phyloP scores from a whole-genome alignment of 92 coral and sea anemone species.

The Heliopora coerulea region DNA sequence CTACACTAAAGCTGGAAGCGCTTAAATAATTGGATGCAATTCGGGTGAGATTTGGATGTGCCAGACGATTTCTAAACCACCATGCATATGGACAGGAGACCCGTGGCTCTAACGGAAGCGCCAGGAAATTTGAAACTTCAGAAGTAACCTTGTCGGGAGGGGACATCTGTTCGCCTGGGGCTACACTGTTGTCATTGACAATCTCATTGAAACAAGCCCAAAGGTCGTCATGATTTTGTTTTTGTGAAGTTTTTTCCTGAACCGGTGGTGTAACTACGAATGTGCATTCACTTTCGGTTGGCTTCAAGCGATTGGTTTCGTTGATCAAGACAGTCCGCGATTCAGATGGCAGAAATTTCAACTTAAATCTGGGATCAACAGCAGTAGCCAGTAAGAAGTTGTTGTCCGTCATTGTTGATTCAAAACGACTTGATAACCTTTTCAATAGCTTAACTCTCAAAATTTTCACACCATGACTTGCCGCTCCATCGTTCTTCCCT shows the following conservation, averaged over 20 bases:
- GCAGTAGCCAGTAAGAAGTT: no score
- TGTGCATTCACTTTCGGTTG: background rate
- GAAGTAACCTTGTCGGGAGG: background rate
- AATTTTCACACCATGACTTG: no score
- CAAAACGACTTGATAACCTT: no score
- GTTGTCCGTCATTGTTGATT: no score
- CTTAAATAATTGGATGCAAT: slow-evolving; percentile 13
- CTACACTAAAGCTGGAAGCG: slow-evolving; percentile 5
- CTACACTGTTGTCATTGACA: background rate
- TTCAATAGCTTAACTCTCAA: no score
- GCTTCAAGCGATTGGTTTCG: slow-evolving; percentile 7
- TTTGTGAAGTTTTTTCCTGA: background rate
- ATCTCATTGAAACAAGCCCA: slow-evolving; percentile 12
- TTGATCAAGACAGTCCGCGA: background rate
- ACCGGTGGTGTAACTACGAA: no score
- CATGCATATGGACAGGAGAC: slow-evolving; percentile 5
- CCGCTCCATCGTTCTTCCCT: background rate
- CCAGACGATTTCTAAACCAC: background rate
- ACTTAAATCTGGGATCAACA: background rate
- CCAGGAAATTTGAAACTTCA: background rate
- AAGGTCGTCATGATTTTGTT: background rate
- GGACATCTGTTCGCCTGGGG: background rate
- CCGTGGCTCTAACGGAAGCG: no score
- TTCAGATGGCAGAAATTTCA: no score
- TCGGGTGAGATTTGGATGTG: slow-evolving; percentile 2